Base-by-base conservation (phyloP, 92 coral and sea anemone genomes). In the Muricea muricata region DNA sequence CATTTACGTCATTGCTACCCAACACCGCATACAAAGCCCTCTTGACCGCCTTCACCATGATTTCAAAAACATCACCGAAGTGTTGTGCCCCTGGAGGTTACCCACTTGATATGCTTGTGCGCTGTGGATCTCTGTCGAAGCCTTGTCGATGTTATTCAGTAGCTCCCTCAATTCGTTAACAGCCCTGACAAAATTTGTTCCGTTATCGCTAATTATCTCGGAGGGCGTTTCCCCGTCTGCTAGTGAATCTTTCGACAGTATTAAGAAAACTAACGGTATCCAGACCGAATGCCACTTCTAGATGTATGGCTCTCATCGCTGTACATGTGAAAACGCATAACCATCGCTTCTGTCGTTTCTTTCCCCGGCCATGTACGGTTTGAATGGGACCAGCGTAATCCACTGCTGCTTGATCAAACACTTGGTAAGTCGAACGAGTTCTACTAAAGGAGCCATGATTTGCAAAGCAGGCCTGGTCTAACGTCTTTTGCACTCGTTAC, bases 301-400 rank as follows among this genome's bases (percentile, higher is more conserved):
- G 87, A 69, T 90, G 96, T 21, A 92, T 89, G 9, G 91, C 91
- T 30, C 90, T 86, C 23, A 90, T 87, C 26, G 90, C 52, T 21
- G 87, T 66, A 30, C 93, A 90, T 15, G 93, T 89, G 63, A 92
- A 92, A 47, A 89, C 48, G 65, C 94, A 92, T 73, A 91, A 80
- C 87, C 89, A 89, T 60, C 89, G 84, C 71, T 92, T 92, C 28
- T 85, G 91, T 28, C 89, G 84, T 48, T 75, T 80, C 57, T 65
- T 78, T 23, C 91, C 87, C 26, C 87, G 68, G 40, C 94, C 92
- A 50, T 88, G 92, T 10, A 91, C 79, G 11, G 92, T 91, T 72
- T 76, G 54, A 75, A 92, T 89, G 3, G 92, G 91, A 0, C 91
- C 83, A n/a, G 88, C 88, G 69, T 65, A 90, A 68, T 86, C 90